These are phyloP conservation scores for Sclerurus mexicanus DNA, from an alignment of 2,113 vertebrate genomes.

Conservation along the genomic window DNA sequence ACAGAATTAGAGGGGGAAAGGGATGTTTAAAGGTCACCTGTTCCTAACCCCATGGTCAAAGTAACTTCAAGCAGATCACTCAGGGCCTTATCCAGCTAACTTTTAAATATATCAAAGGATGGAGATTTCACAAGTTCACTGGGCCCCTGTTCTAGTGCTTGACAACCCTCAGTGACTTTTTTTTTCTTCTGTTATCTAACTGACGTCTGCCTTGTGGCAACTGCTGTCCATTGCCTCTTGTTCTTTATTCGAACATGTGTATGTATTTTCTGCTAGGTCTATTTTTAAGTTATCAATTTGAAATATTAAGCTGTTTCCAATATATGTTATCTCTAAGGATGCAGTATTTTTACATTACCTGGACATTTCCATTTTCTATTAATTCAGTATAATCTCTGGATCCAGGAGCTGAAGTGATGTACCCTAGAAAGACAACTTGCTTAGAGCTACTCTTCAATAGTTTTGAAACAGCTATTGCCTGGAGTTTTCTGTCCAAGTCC, in stretches of 20 bases:
- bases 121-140: background rate
- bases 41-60: background rate
- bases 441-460: slow-evolving; percentile 67
- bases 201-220: background rate
- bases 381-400: slow-evolving; percentile 77
- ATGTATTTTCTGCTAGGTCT: background rate
- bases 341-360: slow-evolving; percentile 43
- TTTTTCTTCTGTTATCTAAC: background rate
- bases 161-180: background rate
- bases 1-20: background rate
- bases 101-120: background rate
- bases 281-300: background rate
- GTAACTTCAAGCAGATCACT: background rate
- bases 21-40: background rate
- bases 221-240: background rate
- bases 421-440: slow-evolving; percentile 75
- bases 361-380: slow-evolving; percentile 69
- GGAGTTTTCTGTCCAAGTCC: slow-evolving; percentile 77
- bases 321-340: background rate
- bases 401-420: slow-evolving; percentile 75
- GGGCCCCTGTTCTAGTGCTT: background rate
- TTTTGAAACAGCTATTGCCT: slow-evolving; percentile 73
- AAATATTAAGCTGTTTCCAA: background rate
- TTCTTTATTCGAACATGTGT: background rate
- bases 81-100: background rate